Conservation (phyloP, 2,113 vertebrate genomes). For the Uria aalge region DNA sequence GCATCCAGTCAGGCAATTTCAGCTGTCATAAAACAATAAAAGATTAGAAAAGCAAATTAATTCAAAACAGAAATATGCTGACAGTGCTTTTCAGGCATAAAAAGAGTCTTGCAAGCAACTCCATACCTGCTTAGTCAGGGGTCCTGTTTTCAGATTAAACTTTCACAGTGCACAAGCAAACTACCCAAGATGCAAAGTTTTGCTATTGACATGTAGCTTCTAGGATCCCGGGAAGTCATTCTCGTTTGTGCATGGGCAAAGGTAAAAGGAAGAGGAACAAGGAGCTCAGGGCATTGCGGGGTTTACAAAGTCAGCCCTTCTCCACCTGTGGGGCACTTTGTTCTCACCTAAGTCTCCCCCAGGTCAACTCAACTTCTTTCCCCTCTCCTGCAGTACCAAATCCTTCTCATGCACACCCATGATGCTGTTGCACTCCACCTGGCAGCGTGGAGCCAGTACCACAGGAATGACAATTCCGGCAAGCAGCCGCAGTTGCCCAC, state of each 20-base stretch:
- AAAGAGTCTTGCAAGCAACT: background rate
- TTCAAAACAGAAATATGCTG: background rate
- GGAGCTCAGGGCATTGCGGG: background rate
- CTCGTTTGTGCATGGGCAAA: background rate
- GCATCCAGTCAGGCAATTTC: background rate
- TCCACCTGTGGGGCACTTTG: background rate
- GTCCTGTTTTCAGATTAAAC: background rate
- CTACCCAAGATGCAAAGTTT: background rate
- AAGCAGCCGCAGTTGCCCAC: background rate
- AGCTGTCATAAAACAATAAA: conserved; percentile 31
- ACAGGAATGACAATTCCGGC: background rate
- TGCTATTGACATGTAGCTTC: background rate
- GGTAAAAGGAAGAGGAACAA: background rate
- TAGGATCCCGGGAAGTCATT: background rate
- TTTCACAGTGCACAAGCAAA: background rate
- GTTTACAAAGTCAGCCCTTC: background rate
- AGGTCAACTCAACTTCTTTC: background rate
- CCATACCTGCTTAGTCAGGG: background rate
- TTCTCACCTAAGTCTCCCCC: background rate
- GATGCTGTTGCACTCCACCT: background rate
- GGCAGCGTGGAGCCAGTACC: background rate
- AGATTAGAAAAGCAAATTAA: conserved; percentile 12
- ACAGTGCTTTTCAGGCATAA: background rate
- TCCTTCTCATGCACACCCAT: rapidly evolving
- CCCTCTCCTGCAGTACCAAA: background rate